phyloP scores from a whole-genome alignment of 2,888 invertebrate genomes.

The Ellobium chinense region DNA sequence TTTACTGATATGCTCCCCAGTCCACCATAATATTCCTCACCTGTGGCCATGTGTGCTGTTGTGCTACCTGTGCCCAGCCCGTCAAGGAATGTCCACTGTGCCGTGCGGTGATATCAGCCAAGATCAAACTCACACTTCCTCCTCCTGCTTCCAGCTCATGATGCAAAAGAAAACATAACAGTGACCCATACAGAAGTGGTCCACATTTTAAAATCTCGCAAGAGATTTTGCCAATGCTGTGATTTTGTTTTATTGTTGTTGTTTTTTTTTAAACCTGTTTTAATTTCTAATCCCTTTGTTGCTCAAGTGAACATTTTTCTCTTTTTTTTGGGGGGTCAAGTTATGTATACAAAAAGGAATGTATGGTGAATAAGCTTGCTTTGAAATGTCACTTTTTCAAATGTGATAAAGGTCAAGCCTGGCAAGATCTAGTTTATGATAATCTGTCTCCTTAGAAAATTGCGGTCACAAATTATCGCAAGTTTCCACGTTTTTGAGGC shows the following conservation, averaged over 20 bases:
- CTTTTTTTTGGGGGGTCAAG: background rate
- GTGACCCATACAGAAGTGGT: too few species aligned
- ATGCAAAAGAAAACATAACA: too few species aligned
- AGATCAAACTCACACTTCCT: conserved; percentile 63
- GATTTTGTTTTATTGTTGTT: background rate
- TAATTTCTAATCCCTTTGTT: background rate
- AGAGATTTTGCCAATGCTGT: background rate
- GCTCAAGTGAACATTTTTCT: background rate
- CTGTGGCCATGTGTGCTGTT: conserved; percentile 93
- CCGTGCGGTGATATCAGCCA: conserved; percentile 83
- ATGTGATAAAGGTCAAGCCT: too few species aligned
- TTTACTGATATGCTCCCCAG: too few species aligned
- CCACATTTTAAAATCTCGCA: too few species aligned
- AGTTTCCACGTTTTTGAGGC: too few species aligned
- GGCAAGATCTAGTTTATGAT: too few species aligned
- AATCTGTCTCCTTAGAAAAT: too few species aligned
- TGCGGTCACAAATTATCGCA: too few species aligned
- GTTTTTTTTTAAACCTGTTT: background rate
- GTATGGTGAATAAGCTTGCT: too few species aligned
- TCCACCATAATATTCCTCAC: conserved; percentile 90
- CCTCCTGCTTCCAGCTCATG: background rate
- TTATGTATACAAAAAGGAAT: background rate
- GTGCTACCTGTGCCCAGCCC: conserved; percentile 84
- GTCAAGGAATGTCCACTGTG: conserved; percentile 89
- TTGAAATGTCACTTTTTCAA: too few species aligned